These are phyloP conservation scores for Synergus gifuensis DNA, from an alignment of 2,888 invertebrate genomes.

Conservation along the genomic window DNA sequence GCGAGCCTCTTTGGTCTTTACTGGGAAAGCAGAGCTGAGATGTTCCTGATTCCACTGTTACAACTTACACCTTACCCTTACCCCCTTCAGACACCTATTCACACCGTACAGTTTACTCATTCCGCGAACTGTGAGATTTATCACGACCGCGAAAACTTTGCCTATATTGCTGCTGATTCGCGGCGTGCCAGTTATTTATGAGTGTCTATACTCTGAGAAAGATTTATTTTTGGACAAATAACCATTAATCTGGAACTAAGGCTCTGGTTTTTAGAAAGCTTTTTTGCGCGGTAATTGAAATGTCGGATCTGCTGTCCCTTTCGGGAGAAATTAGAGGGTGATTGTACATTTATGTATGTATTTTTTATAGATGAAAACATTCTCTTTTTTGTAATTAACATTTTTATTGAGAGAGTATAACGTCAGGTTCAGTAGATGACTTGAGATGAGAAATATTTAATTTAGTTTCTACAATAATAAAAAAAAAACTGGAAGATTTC, in stretches of 20 bases:
- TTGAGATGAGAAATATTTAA: no score
- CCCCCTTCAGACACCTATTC: neutral
- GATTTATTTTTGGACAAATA: slow-evolving; percentile 36
- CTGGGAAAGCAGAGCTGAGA: slow-evolving; percentile 57
- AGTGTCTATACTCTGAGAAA: slow-evolving; percentile 25
- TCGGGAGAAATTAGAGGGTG: neutral
- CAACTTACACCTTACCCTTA: slow-evolving; percentile 43
- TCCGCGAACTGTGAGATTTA: slow-evolving; percentile 65
- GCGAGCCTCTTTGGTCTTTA: slow-evolving; percentile 36
- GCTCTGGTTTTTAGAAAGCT: neutral
- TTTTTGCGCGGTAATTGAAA: neutral
- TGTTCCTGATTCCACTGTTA: slow-evolving; percentile 58
- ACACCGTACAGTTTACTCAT: slow-evolving; percentile 7
- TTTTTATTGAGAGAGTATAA: no score
- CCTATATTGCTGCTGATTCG: slow-evolving; percentile 58
- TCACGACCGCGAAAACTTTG: slow-evolving; percentile 70
- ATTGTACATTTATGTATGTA: neutral
- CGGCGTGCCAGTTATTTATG: slow-evolving; percentile 46
- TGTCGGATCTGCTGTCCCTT: neutral
- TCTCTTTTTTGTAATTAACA: no score
- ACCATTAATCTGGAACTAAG: slow-evolving; percentile 21
- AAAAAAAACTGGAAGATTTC: no score
- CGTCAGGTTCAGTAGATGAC: no score
- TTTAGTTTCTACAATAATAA: no score
- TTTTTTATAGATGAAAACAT: no score